Base-by-base conservation (phyloP, 1,140 invertebrate genomes). In the Drosophila murphyi region DNA sequence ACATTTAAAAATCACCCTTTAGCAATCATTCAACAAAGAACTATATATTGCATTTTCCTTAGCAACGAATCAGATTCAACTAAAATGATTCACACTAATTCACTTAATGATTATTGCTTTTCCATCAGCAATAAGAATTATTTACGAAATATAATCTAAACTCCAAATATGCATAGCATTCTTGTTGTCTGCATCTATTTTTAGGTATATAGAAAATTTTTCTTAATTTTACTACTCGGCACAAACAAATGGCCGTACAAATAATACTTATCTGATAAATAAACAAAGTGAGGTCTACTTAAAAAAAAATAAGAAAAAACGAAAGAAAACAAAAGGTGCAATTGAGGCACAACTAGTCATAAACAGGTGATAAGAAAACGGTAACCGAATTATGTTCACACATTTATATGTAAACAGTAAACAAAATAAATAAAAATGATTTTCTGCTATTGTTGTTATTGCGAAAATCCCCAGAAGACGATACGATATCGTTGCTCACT, bases 321-420 rank as follows among this genome's bases (percentile, higher is more conserved):
- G 20, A 20, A 20, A 3, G 8, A 41, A 61, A 73, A 73, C 64
- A 73, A 61, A 69, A 69, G 64, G 56, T 69, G 70, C 12, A 54
- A 67, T 57, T 54, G 63, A 60, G 35, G 43, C 20, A 7, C 10
- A 43, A 51, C 28, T 28, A 55, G 48, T 29, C 5, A 52, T 50
- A 65, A 72, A 72, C 62, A 72, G 20, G 32, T 67, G 70, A 67
- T 72, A 72, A 72, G 70, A 34, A 52, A 68, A 55, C 20, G 20
- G 52, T 20, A 43, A 72, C 45, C 64, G n/a, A 43, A 57, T 20
- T 43, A 8, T 10, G 28, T 34, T 41, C 20, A 57, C 10, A 41
- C 29, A 35, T 57, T 8, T 41, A 5, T 20, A 50, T 31, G n/a
- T 43, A 57, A 39, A 62, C 65, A 64, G 47, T 43, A 43, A 43